Percentiles rank a stretch among this genome's conserved stretches.
These are phyloP conservation scores for Metalampra italica DNA, from an alignment of 2,888 invertebrate species.

Conservation along the genomic window DNA sequence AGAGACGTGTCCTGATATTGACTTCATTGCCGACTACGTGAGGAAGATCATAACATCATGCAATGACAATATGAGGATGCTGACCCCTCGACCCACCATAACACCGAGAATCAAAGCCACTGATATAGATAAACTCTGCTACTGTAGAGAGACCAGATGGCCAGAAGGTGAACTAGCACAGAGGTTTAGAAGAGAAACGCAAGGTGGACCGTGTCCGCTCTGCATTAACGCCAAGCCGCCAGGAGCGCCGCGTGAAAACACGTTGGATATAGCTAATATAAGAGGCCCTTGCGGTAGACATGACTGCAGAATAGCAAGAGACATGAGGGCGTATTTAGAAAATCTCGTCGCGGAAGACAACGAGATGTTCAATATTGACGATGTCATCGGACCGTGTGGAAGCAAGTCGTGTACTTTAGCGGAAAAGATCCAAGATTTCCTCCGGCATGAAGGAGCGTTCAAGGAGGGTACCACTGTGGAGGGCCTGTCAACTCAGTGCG, in stretches of 20 bases:
- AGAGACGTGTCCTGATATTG: constrained; percentile 59
- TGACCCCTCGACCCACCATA: constrained; percentile 62
- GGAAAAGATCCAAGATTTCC: constrained; percentile 57
- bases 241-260: constrained; percentile 18
- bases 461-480: constrained; percentile 32
- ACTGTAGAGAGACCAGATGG: constrained; percentile 62
- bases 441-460: constrained; percentile 58
- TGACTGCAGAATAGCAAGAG: constrained; percentile 67
- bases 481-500: constrained; percentile 65
- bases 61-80: constrained; percentile 71
- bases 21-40: constrained; percentile 63
- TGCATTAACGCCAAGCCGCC: constrained; percentile 41
- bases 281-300: constrained; percentile 65
- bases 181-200: constrained; percentile 51
- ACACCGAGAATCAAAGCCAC: constrained; percentile 62
- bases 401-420: constrained; percentile 60
- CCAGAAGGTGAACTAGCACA: constrained; percentile 55
- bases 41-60: constrained; percentile 65
- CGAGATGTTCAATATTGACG: constrained; percentile 46
- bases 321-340: constrained; percentile 60
- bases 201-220: constrained; percentile 52
- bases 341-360: constrained; percentile 61
- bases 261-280: constrained; percentile 61
- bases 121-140: constrained; percentile 64
- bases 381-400: constrained; percentile 65